Base-by-base conservation (phyloP, 1,140 invertebrate genomes). In the Scaptomyza montana region DNA sequence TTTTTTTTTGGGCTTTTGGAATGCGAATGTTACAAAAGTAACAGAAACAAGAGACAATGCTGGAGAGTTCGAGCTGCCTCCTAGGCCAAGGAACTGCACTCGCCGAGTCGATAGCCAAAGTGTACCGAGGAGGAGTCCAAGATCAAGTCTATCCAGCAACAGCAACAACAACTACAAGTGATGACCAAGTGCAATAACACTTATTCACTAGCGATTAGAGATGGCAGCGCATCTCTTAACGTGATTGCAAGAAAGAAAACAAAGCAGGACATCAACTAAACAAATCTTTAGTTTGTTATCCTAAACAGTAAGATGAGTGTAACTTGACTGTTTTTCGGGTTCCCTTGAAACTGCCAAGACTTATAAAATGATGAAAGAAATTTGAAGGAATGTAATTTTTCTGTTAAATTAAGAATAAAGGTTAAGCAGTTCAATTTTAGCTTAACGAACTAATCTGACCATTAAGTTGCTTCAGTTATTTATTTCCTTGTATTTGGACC, bases 71-170 rank as follows among this genome's bases (percentile, higher is more conserved):
- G 28, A n/a, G 36, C 25, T 13, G 54, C 46, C 41, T 46, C 59
- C 60, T 67, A 65, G 78, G 82, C 81, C 81, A 86, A 68, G 61
- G 75, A 68, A 72, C 67, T 71, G 41, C 54, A 74, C 65, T 55
- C 59, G 39, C 39, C 3, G 39, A 10, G 10, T 12, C 66, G 73
- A 53, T 74, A 56, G 65, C 66, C 57, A 57, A 68, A 72, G 69
- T 53, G 36, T 61, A 19, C 33, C 43, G 49, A 59, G 46, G 6
- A 7, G 57, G 76, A 76, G 72, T 67, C 78, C 77, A 80, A 82
- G 79, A 82, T 82, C 79, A 78, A 78, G 80, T 81, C 78, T 71
- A 69, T 47, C 50, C 71, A 68, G 66, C 63, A 69, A 69, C 47
- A 16, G 16, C 16, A 60, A 45, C 36, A 67, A 49, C 16, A 19